Base-by-base conservation (phyloP, 2,113 vertebrate genomes). In the Catagonus wagneri region DNA sequence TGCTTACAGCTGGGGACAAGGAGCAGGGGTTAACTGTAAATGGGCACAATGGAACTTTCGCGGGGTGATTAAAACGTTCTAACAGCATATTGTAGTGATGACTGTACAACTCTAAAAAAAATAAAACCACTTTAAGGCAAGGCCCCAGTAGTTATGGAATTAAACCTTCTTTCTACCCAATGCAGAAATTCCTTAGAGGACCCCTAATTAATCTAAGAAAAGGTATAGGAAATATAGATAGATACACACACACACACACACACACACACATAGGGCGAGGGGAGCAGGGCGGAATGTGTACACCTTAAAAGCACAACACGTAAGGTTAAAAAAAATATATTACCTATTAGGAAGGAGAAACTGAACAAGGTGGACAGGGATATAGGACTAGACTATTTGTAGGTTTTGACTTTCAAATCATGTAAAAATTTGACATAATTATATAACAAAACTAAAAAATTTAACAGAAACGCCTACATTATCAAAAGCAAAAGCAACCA, bases 291-390 rank as follows among this genome's bases (percentile, higher is more conserved):
- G 29, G 80, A 15, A 17, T 39, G 36, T 78, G 71, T 76, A 78
- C 50, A 16, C 11, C 27, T 79, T 90, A 32, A 71, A 92, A 66
- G n/a, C 36, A 66, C 58, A 93, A 93, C 66, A 27, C 0, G 0
- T 85, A 76, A 83, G 27, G 27, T 58, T n/a, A 78, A 78, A 56
- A 66, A 79, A 87, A 84, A 74, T 63, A 93, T 36, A 93, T 54
- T 36, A 76, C 14, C 7, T 90, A 76, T 14, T 90, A 75, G 25
- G 50, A 92, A 74, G 52, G 23, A 75, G 25, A 75, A 36, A 95
- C 1, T 83, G 58, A 58, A 63, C 13, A 32, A 76, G 63, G 34
- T 39, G 39, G 84, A 71, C 17, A 83, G 15, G 36, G 8, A 84
- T 16, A 81, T 16, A 81, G 16, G 36, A 69, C 36, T 54, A 74